A percentile compares a stretch with the other conserved stretches of the same genome.
Conservation (phyloP, 1,140 invertebrate genomes). For the Heliconius nattereri region DNA sequence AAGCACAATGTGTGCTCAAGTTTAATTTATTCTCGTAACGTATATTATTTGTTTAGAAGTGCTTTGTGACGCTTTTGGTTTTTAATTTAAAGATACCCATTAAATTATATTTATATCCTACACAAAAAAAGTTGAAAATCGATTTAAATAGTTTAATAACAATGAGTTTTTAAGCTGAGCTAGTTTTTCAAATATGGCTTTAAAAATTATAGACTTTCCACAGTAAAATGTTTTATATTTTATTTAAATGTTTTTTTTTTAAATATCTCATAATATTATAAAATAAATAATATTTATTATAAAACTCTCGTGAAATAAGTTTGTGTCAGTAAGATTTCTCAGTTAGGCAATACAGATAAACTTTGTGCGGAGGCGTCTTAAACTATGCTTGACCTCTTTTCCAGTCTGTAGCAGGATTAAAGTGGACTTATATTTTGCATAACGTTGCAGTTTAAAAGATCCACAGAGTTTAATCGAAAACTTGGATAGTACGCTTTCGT, state of each 20-base stretch:
- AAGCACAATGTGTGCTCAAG: background rate
- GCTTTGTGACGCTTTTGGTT: background rate
- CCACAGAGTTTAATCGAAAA: constrained; percentile 37
- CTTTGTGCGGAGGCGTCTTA: constrained; percentile 25
- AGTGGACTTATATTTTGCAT: constrained; percentile 38
- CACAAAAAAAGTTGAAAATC: too few species aligned
- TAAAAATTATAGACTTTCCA: too few species aligned
- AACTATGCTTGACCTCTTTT: constrained; percentile 37
- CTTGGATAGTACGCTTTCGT: constrained; percentile 18
- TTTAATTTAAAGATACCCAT: too few species aligned
- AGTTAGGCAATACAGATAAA: constrained; percentile 3
- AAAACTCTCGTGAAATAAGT: background rate
- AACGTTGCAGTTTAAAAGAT: constrained; percentile 36
- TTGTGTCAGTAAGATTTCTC: background rate
- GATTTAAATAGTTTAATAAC: too few species aligned
- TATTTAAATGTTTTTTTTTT: too few species aligned
- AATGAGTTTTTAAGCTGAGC: too few species aligned
- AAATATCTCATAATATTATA: background rate
- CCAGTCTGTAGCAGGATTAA: constrained; percentile 30
- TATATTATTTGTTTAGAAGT: background rate
- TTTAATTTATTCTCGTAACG: background rate
- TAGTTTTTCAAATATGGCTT: too few species aligned
- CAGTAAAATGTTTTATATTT: too few species aligned
- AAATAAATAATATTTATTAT: background rate
- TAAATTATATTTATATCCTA: too few species aligned